A percentile compares a stretch with the other conserved stretches of the same genome.
Evolutionary conservation across 2,888 invertebrate species (phyloP).

Genomic region (Protophormia terraenovae): DNA sequence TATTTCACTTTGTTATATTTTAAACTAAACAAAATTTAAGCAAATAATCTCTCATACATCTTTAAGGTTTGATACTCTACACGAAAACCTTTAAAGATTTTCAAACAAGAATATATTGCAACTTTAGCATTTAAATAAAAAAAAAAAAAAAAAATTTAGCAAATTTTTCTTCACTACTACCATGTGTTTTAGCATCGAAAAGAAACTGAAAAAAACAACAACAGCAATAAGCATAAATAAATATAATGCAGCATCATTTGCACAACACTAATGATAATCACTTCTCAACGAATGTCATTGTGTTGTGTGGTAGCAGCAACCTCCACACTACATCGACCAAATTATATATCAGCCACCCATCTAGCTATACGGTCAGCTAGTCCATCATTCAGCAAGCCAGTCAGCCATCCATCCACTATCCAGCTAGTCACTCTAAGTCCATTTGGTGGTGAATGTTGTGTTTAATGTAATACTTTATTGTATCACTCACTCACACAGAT

Average conservation of each 20-base stretch:
- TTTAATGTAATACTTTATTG: conserved; percentile 41
- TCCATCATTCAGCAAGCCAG: background rate
- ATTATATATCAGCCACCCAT: conserved; percentile 44
- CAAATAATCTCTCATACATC: too few relatives aligned
- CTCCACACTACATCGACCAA: conserved; percentile 6
- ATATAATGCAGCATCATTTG: conserved; percentile 65
- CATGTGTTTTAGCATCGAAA: background rate
- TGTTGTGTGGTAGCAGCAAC: conserved; percentile 36
- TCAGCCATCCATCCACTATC: conserved; percentile 9
- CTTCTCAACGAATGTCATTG: conserved; percentile 50
- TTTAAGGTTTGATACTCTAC: too few relatives aligned
- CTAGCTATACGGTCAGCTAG: conserved; percentile 16
- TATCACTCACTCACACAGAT: background rate
- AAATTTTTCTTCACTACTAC: conserved; percentile 20
- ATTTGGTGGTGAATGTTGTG: conserved; percentile 43
- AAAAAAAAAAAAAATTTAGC: conserved; percentile 20
- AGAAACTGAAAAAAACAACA: conserved; percentile 12
- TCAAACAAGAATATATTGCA: background rate
- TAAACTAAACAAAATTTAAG: too few relatives aligned
- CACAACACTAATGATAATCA: conserved; percentile 65
- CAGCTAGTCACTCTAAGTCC: conserved; percentile 30
- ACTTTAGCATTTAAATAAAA: background rate
- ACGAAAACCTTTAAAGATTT: too few relatives aligned
- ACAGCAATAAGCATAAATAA: conserved; percentile 16
- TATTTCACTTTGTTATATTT: too few relatives aligned